Evolutionary conservation across 2,888 invertebrate genomes (phyloP).

Genomic region (Hypomecis punctinalis): DNA sequence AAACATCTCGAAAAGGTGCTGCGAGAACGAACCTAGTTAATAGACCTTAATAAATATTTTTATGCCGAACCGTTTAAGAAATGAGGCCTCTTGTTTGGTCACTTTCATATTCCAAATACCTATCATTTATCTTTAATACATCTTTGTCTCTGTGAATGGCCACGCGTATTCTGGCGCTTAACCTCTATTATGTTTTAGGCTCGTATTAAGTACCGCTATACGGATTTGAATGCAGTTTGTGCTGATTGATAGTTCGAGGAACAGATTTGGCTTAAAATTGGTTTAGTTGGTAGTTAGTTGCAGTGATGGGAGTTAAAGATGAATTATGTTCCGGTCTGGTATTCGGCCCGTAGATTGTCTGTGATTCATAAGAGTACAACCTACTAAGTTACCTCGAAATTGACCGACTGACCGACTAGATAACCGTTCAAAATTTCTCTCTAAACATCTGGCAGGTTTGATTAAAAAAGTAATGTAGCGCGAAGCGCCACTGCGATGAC

Average conservation of each 20-base stretch:
- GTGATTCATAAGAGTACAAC: conserved; percentile 22
- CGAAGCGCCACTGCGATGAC: conserved; percentile 16
- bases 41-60: conserved; percentile 24
- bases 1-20: conserved; percentile 8
- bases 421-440: conserved; percentile 29
- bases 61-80: conserved; percentile 25
- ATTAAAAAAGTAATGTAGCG: conserved; percentile 27
- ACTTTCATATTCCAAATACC: conserved; percentile 32
- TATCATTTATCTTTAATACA: conserved; percentile 23
- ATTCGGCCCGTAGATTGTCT: conserved; percentile 19
- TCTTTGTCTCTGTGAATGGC: conserved; percentile 28
- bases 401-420: conserved; percentile 32
- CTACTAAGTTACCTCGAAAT: conserved; percentile 24
- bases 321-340: conserved; percentile 29
- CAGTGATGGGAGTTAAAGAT: conserved; percentile 23
- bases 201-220: conserved; percentile 28
- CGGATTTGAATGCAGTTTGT: conserved; percentile 32
- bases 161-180: conserved; percentile 10
- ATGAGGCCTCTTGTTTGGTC: conserved; percentile 30
- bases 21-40: conserved; percentile 2
- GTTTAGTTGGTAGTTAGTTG: conserved; percentile 23
- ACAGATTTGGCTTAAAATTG: conserved; percentile 28
- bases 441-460: conserved; percentile 22
- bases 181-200: conserved; percentile 24
- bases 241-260: conserved; percentile 32